Base-by-base conservation (phyloP, 1,140 invertebrate species). In the Adoxophyes honmai region DNA sequence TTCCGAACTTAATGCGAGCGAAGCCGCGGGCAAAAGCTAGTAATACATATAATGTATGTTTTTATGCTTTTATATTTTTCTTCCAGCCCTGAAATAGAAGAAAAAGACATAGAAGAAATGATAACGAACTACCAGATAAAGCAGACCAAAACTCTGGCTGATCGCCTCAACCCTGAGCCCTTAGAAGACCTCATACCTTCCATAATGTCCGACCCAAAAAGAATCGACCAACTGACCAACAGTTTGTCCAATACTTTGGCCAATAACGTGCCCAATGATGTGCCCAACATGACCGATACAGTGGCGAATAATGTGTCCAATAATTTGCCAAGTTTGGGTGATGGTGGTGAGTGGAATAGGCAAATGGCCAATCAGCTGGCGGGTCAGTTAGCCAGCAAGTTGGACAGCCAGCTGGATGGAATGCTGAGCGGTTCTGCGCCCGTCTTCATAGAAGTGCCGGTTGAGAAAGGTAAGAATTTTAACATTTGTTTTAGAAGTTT, bases 51-150 rank as follows among this genome's bases (percentile, higher is more conserved):
- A n/a, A n/a, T n/a, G n/a, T n/a, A n/a, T n/a, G n/a, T n/a, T n/a
- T n/a, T n/a, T n/a, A n/a, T n/a, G n/a, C n/a, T n/a, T n/a, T n/a
- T n/a, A n/a, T 16, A 39, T 21, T 53, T 34, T 6, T 13, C 13
- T 34, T 34, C 33, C 9, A 39, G 38, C 6, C 15, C 33, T 6
- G 16, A 55, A 42, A 18, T 33, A 1, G 15, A 56, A 33, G 71
- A 54, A 4, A 70, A 74, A 3, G 81, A 85, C 44, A 77, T 85
- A 6, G 81, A 85, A 34, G 81, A 85, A 0, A 71, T 81, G 10
- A 67, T 85, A 28, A 76, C 75, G 0, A 75, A 82, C 44, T 85
- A 80, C 34, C 73, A 81, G 1, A 85, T 85, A 16, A 73, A 73
- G 35, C 79, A 84, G 37, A 71, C 65, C 4, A 62, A 68, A 1